Evolutionary conservation across 35 echinoderm and acorn worm genomes (phyloP).

Genomic region (Holothuria glaberrima): DNA sequence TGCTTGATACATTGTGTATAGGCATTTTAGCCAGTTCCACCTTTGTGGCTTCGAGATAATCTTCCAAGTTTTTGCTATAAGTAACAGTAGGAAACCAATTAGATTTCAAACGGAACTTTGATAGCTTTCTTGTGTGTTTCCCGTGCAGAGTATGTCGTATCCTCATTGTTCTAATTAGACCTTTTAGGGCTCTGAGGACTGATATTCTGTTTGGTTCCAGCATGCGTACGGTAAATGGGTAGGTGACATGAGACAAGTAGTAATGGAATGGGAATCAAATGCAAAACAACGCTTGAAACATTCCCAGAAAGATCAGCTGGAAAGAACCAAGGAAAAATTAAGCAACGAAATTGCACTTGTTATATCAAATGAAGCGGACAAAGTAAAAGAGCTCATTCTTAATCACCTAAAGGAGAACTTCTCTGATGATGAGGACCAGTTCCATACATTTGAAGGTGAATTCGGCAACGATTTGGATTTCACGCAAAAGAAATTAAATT

Average conservation of each 20-base stretch:
- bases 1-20: too few relatives aligned
- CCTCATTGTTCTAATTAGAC: too few relatives aligned
- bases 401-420: slow-evolving; percentile 6
- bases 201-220: too few relatives aligned
- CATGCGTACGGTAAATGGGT: slow-evolving; percentile 45
- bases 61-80: too few relatives aligned
- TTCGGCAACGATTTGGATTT: background rate
- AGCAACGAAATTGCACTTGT: background rate
- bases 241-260: slow-evolving; percentile 30
- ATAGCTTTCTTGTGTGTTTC: too few relatives aligned
- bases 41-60: too few relatives aligned
- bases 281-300: slow-evolving; percentile 10
- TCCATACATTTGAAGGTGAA: slow-evolving; percentile 5
- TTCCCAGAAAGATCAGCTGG: background rate
- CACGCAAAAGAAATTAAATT: background rate
- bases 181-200: too few relatives aligned
- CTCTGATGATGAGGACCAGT: slow-evolving; percentile 3
- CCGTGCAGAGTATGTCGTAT: too few relatives aligned
- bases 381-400: background rate
- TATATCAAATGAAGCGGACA: background rate
- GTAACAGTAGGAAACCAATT: too few relatives aligned
- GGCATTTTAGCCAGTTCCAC: too few relatives aligned
- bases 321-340: background rate
- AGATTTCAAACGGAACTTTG: too few relatives aligned
- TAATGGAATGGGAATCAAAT: slow-evolving; percentile 33